Evolutionary conservation across 2,113 vertebrate genomes (phyloP).

Genomic region (Erythrolamprus reginae): DNA sequence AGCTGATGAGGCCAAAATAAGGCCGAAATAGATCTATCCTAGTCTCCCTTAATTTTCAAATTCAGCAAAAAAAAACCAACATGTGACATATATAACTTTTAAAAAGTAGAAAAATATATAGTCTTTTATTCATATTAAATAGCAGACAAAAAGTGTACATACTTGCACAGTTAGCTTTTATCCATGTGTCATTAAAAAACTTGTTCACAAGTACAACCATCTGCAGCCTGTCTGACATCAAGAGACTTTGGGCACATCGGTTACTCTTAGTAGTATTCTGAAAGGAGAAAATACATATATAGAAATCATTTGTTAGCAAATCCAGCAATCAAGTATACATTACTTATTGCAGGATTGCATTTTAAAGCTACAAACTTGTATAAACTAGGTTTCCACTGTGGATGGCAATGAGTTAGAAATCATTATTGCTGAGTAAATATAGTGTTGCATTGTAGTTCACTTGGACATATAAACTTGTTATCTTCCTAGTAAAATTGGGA

Average conservation of each 20-base stretch:
- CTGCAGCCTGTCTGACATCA: conserved; percentile 87
- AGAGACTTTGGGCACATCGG: conserved; percentile 81
- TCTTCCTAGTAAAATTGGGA: neutral
- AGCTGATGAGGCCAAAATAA: too few relatives aligned
- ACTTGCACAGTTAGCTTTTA: conserved; percentile 76
- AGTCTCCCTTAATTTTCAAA: too few relatives aligned
- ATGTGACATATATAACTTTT: neutral
- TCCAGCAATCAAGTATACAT: neutral
- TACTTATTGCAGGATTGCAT: neutral
- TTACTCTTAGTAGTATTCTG: conserved; percentile 76
- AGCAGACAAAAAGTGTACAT: conserved; percentile 54
- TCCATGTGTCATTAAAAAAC: conserved; percentile 78
- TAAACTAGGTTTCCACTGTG: neutral
- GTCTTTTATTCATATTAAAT: neutral
- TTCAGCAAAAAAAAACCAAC: too few relatives aligned
- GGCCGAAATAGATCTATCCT: too few relatives aligned
- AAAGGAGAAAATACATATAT: conserved; percentile 24
- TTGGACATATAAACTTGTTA: neutral
- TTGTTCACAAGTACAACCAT: conserved; percentile 73
- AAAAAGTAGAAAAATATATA: neutral
- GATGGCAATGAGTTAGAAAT: neutral
- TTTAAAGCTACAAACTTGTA: neutral
- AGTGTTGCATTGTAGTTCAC: neutral
- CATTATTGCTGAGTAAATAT: neutral
- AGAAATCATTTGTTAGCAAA: neutral